phyloP scores from a whole-genome alignment of 2,888 invertebrate genomes.

The Mallateleia sp. region DNA sequence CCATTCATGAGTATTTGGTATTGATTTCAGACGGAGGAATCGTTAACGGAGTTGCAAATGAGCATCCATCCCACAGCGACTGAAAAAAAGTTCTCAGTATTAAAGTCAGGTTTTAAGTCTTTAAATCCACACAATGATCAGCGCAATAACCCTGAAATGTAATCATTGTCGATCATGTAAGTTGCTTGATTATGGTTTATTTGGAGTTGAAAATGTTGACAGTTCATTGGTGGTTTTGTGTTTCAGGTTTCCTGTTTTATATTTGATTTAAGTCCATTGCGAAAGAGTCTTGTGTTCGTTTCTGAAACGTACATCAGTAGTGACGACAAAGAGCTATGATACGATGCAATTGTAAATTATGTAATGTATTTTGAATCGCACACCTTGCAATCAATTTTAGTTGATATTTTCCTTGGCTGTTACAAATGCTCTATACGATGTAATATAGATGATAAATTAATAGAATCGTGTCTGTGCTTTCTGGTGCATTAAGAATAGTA shows the following conservation, averaged over 20 bases:
- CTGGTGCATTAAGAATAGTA: constrained; percentile 55
- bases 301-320: constrained; percentile 13
- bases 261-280: constrained; percentile 9
- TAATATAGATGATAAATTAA: constrained; percentile 59
- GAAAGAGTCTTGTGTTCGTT: constrained; percentile 37
- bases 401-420: constrained; percentile 55
- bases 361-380: constrained; percentile 71
- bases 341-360: constrained; percentile 68
- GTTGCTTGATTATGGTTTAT: too few relatives aligned
- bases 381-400: constrained; percentile 64
- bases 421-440: constrained; percentile 57
- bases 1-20: too few relatives aligned
- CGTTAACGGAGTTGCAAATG: constrained; percentile 93
- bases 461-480: constrained; percentile 59
- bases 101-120: constrained; percentile 88
- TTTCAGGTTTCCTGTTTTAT: constrained; percentile 31
- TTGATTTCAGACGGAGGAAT: constrained; percentile 95
- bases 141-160: constrained; percentile 81
- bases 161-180: constrained; percentile 68
- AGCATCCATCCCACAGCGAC: constrained; percentile 91
- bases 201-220: too few relatives aligned
- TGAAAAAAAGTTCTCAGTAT: constrained; percentile 90
- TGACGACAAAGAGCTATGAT: constrained; percentile 32
- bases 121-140: constrained; percentile 84
- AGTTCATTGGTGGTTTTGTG: too few relatives aligned